phyloP scores from a whole-genome alignment of 2,888 invertebrate species.

The Apoda limacodes region DNA sequence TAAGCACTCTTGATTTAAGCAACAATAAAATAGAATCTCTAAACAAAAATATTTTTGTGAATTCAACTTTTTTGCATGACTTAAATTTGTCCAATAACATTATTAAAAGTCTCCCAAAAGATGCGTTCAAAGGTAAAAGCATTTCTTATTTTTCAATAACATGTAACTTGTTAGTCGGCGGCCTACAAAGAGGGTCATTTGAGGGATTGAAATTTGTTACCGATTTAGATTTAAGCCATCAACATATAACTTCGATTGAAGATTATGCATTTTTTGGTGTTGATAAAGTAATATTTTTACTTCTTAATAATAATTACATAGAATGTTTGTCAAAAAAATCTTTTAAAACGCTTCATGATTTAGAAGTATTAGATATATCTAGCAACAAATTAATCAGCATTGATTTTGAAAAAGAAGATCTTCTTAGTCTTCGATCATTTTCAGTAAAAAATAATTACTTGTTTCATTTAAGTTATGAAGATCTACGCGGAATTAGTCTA shows the following conservation, averaged over 20 bases:
- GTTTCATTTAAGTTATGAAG: conserved; percentile 26
- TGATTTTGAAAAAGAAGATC: conserved; percentile 32
- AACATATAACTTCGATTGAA: conserved; percentile 30
- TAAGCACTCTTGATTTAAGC: conserved; percentile 29
- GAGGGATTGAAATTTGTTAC: conserved; percentile 31
- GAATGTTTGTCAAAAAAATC: conserved; percentile 26
- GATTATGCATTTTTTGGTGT: conserved; percentile 40
- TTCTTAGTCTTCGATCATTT: conserved; percentile 29
- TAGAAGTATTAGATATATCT: conserved; percentile 36
- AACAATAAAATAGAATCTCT: conserved; percentile 29
- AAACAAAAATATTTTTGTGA: conserved; percentile 26
- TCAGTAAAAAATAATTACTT: conserved; percentile 33
- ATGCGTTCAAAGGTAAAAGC: conserved; percentile 34
- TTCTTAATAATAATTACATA: conserved; percentile 37
- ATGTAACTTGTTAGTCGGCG: conserved; percentile 32
- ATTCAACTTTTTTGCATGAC: conserved; percentile 20
- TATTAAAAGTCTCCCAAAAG: conserved; percentile 29
- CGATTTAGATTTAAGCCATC: conserved; percentile 33
- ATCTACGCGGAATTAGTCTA: conserved; percentile 26
- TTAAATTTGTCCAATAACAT: conserved; percentile 37
- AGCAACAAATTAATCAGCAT: conserved; percentile 34
- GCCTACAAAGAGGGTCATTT: conserved; percentile 34
- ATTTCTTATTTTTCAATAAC: conserved; percentile 29
- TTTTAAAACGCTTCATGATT: conserved; percentile 28
- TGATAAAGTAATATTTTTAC: conserved; percentile 23